These are phyloP conservation scores for Apteryx owenii DNA, from an alignment of 2,113 vertebrate genomes.

Conservation along the genomic window DNA sequence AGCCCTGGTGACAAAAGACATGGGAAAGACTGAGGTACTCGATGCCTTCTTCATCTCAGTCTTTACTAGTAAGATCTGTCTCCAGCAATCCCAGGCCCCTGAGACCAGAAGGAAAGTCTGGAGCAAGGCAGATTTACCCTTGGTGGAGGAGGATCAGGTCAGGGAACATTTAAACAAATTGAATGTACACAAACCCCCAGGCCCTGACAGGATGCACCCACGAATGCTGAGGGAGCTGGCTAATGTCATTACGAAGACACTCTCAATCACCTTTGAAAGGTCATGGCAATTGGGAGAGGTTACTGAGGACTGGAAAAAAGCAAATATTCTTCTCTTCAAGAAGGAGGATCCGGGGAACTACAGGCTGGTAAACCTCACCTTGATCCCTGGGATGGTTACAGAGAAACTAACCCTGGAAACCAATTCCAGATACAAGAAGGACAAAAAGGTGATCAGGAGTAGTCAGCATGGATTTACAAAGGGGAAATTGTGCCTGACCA, in stretches of 20 bases:
- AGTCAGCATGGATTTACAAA: neutral
- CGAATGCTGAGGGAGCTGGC: neutral
- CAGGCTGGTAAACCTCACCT: neutral
- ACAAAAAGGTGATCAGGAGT: neutral
- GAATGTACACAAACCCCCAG: neutral
- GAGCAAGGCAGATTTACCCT: neutral
- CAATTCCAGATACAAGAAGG: neutral
- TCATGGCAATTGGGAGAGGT: neutral
- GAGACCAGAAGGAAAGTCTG: neutral
- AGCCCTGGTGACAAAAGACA: neutral
- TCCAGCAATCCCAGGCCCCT: neutral
- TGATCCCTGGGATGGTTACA: accelerated
- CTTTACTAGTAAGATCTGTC: neutral
- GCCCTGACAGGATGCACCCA: neutral
- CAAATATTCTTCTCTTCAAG: neutral
- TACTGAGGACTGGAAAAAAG: neutral
- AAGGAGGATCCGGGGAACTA: neutral
- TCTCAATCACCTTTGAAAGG: neutral
- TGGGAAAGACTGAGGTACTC: neutral
- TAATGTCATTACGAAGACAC: neutral
- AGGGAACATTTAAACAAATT: neutral
- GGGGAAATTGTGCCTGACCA: neutral
- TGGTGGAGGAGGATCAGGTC: neutral
- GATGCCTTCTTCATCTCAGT: neutral
- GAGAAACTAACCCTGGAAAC: neutral